Percentiles rank a stretch among this genome's conserved stretches.
Evolutionary conservation across 2,797 vertebrate species (phyloP).

Genomic region (Arctocebus calabarensis): DNA sequence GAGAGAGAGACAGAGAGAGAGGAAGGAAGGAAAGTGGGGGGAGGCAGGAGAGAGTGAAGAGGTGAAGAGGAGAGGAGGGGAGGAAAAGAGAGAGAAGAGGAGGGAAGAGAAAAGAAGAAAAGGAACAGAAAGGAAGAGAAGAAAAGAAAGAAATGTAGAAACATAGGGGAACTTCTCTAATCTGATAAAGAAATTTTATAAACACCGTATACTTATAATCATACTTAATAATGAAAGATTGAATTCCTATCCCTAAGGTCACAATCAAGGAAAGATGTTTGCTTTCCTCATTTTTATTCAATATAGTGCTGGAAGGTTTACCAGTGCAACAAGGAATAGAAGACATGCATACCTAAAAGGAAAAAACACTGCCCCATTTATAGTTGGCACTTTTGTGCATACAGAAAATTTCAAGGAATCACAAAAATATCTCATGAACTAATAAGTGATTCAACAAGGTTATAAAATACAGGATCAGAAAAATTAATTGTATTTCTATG

Average conservation of each 20-base stretch:
- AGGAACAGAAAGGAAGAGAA: neutral
- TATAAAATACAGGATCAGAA: neutral
- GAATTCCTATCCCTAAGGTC: neutral
- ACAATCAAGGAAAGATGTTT: neutral
- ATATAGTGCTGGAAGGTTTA: neutral
- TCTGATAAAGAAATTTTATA: neutral
- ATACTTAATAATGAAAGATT: neutral
- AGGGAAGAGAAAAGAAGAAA: neutral
- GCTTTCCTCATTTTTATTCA: neutral
- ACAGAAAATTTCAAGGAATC: constrained; percentile 16
- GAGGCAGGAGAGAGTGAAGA: too few species aligned
- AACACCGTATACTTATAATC: neutral
- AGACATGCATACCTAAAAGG: neutral
- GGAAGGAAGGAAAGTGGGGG: too few species aligned
- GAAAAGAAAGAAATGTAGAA: neutral
- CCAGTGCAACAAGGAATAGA: neutral
- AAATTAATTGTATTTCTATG: constrained; percentile 14
- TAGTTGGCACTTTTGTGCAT: neutral
- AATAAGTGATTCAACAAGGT: neutral
- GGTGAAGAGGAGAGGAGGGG: too few species aligned
- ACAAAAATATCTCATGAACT: neutral
- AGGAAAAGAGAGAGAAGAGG: too few species aligned
- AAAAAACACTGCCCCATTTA: neutral
- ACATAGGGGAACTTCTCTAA: neutral
- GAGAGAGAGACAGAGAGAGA: too few species aligned